These are phyloP conservation scores for Cordylochernes scorpioides DNA, from an alignment of 2,888 invertebrate genomes.

Conservation along the genomic window DNA sequence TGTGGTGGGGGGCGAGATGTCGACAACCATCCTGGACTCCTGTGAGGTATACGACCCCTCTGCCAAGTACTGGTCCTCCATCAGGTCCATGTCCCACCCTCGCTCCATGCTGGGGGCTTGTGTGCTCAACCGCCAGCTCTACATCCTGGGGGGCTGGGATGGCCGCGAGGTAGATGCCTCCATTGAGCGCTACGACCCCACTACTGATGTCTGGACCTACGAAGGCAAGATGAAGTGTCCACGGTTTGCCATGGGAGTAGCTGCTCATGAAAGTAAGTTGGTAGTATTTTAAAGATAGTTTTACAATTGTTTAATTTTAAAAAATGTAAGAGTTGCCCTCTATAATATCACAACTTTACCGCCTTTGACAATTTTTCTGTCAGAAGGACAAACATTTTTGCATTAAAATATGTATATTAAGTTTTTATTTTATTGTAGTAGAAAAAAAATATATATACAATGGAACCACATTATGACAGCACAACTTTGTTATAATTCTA, in stretches of 20 bases:
- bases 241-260: constrained; percentile 70
- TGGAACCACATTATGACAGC: too few relatives aligned
- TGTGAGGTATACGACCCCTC: constrained; percentile 20
- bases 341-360: too few relatives aligned
- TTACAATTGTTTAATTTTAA: too few relatives aligned
- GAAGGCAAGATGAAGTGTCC: constrained; percentile 54
- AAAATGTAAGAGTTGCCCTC: too few relatives aligned
- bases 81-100: constrained; percentile 22
- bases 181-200: constrained; percentile 61
- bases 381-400: too few relatives aligned
- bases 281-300: too few relatives aligned
- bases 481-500: too few relatives aligned
- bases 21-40: constrained; percentile 20
- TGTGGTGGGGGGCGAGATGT: constrained; percentile 51
- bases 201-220: constrained; percentile 44
- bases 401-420: too few relatives aligned
- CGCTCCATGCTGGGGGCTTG: constrained; percentile 71
- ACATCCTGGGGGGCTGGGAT: constrained; percentile 77
- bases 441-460: too few relatives aligned
- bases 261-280: constrained; percentile 42
- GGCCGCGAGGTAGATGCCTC: constrained; percentile 66
- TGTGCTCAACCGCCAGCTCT: constrained; percentile 49
- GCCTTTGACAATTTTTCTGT: too few relatives aligned
- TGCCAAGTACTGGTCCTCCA: constrained; percentile 14
- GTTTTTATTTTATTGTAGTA: too few relatives aligned